These are phyloP conservation scores for Drosophila nigricruria DNA, from an alignment of 2,888 invertebrate genomes.

Conservation along the genomic window DNA sequence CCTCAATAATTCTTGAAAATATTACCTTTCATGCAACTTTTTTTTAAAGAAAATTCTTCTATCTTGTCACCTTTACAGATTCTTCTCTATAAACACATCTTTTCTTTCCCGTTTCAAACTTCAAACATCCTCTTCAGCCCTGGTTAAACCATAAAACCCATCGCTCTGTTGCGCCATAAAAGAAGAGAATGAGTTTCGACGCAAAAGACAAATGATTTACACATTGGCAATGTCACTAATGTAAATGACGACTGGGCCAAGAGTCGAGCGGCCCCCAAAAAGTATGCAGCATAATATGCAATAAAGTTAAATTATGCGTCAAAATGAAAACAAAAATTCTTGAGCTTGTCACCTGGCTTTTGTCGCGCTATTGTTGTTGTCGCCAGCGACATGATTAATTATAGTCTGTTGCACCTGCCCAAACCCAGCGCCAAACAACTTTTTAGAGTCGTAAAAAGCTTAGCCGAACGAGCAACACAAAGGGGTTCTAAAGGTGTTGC, in stretches of 20 bases:
- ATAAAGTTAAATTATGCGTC: constrained; percentile 72
- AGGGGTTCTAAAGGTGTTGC: constrained; percentile 9
- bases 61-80: not conserved
- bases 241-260: constrained; percentile 13
- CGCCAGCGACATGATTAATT: constrained; percentile 63
- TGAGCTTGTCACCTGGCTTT: constrained; percentile 38
- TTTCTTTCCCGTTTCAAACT: not conserved
- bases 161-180: constrained; percentile 32
- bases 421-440: not conserved
- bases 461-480: constrained; percentile 8
- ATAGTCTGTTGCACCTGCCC: constrained; percentile 47
- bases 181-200: constrained; percentile 7
- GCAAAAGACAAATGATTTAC: constrained; percentile 46
- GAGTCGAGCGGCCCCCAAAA: constrained; percentile 13
- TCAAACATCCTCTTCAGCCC: not conserved
- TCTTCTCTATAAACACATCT: not conserved
- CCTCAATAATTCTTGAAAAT: not conserved
- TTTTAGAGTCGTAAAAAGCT: not conserved
- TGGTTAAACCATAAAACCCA: constrained; percentile 17
- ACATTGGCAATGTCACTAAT: constrained; percentile 39
- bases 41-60: not conserved
- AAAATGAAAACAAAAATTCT: constrained; percentile 59
- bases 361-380: constrained; percentile 8
- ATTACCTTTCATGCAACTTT: not conserved
- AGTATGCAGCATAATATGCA: constrained; percentile 64